These are phyloP conservation scores for Indri indri DNA, from an alignment of 2,113 vertebrate genomes.

Conservation along the genomic window DNA sequence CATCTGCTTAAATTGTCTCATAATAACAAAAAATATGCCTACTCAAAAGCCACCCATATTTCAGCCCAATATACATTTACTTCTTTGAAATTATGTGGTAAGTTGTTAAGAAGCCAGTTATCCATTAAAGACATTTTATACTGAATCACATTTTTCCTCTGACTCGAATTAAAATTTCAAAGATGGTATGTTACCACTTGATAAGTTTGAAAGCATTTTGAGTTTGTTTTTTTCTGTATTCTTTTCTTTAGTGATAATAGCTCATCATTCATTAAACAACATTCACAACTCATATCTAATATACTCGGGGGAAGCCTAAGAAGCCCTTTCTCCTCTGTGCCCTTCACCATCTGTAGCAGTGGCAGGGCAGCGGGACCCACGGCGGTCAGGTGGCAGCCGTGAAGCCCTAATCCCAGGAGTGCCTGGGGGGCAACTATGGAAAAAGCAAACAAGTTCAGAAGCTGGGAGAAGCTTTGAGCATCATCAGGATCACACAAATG, in stretches of 20 bases:
- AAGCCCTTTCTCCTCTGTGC: background rate
- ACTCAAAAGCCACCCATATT: conserved; percentile 28
- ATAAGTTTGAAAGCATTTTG: background rate
- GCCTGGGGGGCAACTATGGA: rapidly evolving
- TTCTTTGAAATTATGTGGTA: conserved; percentile 30
- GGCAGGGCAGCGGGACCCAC: background rate
- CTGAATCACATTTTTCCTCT: background rate
- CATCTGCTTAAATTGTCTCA: background rate
- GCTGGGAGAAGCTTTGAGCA: background rate
- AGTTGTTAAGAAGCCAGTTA: conserved; percentile 24
- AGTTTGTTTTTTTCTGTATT: background rate
- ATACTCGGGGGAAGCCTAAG: background rate
- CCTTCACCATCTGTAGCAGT: background rate
- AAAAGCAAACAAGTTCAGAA: background rate
- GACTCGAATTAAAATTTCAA: conserved; percentile 40
- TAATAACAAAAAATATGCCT: conserved; percentile 1
- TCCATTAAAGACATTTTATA: conserved; percentile 29
- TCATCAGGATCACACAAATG: background rate
- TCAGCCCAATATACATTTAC: conserved; percentile 20
- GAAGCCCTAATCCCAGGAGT: background rate
- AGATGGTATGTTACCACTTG: background rate
- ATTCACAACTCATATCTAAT: background rate
- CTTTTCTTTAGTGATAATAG: background rate
- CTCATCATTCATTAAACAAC: background rate
- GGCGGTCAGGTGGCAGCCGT: background rate